phyloP scores from a whole-genome alignment of 2,113 vertebrate genomes.

The Archilochus colubris region DNA sequence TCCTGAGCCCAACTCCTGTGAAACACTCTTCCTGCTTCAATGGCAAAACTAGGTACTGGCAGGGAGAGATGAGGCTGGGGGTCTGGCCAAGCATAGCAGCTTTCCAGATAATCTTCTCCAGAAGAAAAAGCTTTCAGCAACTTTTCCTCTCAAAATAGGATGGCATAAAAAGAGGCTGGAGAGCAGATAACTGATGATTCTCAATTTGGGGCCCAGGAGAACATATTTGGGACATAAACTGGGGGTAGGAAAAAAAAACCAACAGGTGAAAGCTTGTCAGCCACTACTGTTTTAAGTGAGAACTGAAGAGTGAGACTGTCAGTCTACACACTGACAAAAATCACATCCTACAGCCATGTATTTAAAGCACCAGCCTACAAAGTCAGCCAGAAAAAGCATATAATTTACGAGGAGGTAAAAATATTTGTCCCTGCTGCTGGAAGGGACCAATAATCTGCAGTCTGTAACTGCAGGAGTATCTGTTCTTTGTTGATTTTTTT shows the following conservation, averaged over 20 bases:
- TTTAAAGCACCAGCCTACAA: not conserved
- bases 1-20: not conserved
- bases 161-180: not conserved
- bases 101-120: not conserved
- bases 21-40: not conserved
- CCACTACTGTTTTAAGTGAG: fast-evolving
- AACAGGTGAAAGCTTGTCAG: not conserved
- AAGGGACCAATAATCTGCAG: not conserved
- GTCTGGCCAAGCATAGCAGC: not conserved
- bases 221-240: not conserved
- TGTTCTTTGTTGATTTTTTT: not conserved
- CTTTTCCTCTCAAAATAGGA: not conserved
- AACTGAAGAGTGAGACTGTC: not conserved
- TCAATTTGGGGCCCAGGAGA: not conserved
- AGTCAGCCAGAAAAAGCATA: not conserved
- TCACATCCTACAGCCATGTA: not conserved
- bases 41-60: not conserved
- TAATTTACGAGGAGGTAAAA: not conserved
- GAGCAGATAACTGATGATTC: not conserved
- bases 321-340: not conserved
- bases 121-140: not conserved
- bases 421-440: not conserved
- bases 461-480: not conserved
- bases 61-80: not conserved
- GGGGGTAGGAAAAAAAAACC: not conserved